phyloP scores from a whole-genome alignment of 2,888 invertebrate species.

The Drosophila sordidapex region DNA sequence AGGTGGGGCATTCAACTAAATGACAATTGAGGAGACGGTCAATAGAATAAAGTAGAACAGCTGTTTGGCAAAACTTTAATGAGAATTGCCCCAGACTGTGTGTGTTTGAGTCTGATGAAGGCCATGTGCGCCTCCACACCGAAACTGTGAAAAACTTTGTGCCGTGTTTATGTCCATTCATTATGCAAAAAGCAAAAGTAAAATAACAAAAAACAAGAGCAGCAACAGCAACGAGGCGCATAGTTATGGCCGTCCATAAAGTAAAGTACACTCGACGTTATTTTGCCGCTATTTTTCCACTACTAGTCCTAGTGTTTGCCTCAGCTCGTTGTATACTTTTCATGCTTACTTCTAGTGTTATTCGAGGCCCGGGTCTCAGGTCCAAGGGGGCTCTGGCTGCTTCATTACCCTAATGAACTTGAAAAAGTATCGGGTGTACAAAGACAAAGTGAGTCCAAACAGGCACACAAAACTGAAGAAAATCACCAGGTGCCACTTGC shows the following conservation, averaged over 20 bases:
- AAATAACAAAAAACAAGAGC: neutral
- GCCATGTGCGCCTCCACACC: slow-evolving; percentile 58
- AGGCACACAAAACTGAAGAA: slow-evolving; percentile 54
- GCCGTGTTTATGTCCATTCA: slow-evolving; percentile 71
- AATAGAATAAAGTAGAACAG: slow-evolving; percentile 11
- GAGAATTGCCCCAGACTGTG: slow-evolving; percentile 1
- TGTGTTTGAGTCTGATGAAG: neutral
- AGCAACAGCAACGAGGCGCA: slow-evolving; percentile 33
- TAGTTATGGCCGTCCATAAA: slow-evolving; percentile 70
- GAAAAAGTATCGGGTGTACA: slow-evolving; percentile 78
- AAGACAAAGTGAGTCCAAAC: slow-evolving; percentile 60
- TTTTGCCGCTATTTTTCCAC: slow-evolving; percentile 40
- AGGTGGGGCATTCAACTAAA: slow-evolving; percentile 22
- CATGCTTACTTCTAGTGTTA: slow-evolving; percentile 20
- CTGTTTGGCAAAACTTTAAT: slow-evolving; percentile 44
- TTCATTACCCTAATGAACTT: slow-evolving; percentile 80
- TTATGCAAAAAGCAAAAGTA: slow-evolving; percentile 73
- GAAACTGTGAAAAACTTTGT: slow-evolving; percentile 53
- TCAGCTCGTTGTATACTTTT: slow-evolving; percentile 26
- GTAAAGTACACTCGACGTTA: slow-evolving; percentile 58
- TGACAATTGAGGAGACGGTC: slow-evolving; percentile 29
- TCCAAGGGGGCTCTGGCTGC: slow-evolving; percentile 60
- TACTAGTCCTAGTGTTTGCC: slow-evolving; percentile 11
- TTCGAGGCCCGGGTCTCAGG: slow-evolving; percentile 16
- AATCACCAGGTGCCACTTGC: slow-evolving; percentile 62